Evolutionary conservation across 2,113 vertebrate genomes (phyloP).

Genomic region (Gyps fulvus): DNA sequence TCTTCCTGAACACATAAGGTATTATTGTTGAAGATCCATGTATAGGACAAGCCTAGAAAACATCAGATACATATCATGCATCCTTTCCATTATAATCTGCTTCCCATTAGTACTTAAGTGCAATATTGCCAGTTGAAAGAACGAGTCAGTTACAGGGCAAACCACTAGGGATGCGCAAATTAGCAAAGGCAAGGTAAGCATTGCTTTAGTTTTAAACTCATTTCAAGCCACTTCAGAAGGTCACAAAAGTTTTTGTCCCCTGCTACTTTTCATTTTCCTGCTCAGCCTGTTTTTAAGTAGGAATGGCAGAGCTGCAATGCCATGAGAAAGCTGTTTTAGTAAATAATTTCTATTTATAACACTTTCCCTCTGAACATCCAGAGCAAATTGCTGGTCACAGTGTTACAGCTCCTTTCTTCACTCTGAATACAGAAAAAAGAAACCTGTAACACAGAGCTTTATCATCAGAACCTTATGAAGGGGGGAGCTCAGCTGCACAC

Average conservation of each 20-base stretch:
- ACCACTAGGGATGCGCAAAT: neutral
- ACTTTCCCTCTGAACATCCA: neutral
- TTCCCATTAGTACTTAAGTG: neutral
- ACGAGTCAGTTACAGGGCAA: neutral
- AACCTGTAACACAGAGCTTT: neutral
- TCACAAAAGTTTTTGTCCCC: neutral
- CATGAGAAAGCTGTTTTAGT: neutral
- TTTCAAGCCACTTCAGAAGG: neutral
- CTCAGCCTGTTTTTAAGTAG: neutral
- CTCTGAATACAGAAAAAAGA: neutral
- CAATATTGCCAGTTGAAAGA: neutral
- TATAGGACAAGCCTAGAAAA: constrained; percentile 80
- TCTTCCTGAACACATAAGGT: constrained; percentile 75
- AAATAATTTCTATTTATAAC: neutral
- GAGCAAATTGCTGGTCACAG: neutral
- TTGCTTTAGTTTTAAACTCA: neutral
- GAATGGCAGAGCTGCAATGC: neutral
- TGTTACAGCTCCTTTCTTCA: neutral
- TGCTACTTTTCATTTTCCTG: neutral
- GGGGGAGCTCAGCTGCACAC: neutral
- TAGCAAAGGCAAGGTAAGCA: neutral
- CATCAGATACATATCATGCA: neutral
- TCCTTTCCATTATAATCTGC: neutral
- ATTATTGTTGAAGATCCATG: constrained; percentile 82
- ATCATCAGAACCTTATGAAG: neutral